Conservation (phyloP, 2,888 invertebrate species). For the Drosophila picticornis region DNA sequence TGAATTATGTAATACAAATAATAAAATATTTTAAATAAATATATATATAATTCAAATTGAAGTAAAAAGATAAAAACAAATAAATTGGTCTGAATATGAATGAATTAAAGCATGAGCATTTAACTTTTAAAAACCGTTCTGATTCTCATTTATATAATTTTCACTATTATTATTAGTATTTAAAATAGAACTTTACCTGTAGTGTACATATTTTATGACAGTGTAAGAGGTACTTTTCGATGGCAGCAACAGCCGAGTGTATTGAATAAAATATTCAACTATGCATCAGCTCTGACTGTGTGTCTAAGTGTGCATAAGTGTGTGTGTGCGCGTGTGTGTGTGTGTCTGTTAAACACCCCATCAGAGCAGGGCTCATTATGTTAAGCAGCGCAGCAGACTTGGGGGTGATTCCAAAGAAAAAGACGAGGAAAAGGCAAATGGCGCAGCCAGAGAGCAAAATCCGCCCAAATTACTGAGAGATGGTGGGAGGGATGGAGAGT, state of each 20-base stretch:
- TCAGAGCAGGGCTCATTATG: constrained; percentile 63
- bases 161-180: not conserved
- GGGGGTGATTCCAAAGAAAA: constrained; percentile 49
- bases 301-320: constrained; percentile 14
- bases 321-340: constrained; percentile 8
- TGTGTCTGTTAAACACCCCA: constrained; percentile 50
- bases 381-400: constrained; percentile 61
- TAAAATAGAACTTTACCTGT: not conserved
- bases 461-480: constrained; percentile 23
- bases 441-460: constrained; percentile 33
- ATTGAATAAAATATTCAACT: not conserved
- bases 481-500: not conserved
- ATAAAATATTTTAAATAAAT: not conserved
- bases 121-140: not conserved
- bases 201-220: not conserved
- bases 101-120: not conserved
- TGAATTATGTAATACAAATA: not conserved
- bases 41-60: not conserved
- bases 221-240: not conserved
- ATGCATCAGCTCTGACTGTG: constrained; percentile 1
- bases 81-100: not conserved
- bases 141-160: not conserved
- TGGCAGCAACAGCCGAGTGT: not conserved
- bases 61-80: not conserved
- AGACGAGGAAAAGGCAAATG: constrained; percentile 41